phyloP scores from a whole-genome alignment of 2,888 invertebrate genomes.

The Chouioia cunea region DNA sequence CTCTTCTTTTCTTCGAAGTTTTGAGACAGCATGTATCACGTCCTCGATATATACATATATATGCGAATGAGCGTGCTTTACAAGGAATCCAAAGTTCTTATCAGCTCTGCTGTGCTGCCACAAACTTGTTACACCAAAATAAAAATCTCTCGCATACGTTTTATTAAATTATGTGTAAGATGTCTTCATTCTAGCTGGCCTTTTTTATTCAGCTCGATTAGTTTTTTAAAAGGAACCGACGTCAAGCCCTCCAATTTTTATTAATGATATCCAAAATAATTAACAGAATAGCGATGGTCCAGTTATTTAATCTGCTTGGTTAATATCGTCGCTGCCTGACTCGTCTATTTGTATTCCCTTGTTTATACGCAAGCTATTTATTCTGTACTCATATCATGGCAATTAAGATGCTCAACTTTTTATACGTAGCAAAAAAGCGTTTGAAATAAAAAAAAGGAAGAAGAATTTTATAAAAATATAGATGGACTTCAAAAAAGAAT shows the following conservation, averaged over 20 bases:
- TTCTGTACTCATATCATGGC: no score
- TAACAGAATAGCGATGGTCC: no score
- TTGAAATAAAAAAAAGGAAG: no score
- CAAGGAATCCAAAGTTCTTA: conserved; percentile 31
- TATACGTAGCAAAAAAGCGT: no score
- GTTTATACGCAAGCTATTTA: no score
- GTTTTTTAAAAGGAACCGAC: conserved; percentile 32
- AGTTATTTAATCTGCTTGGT: no score
- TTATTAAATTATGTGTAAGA: conserved; percentile 47
- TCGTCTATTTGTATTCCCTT: no score
- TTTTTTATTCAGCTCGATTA: conserved; percentile 42
- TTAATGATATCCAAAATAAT: no score
- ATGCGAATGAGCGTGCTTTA: conserved; percentile 10
- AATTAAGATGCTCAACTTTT: no score
- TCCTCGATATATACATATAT: neutral
- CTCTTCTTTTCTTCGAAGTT: conserved; percentile 18
- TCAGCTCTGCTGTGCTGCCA: neutral
- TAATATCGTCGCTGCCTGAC: no score
- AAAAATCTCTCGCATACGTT: conserved; percentile 22
- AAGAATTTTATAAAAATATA: no score
- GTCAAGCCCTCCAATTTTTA: neutral
- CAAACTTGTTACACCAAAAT: conserved; percentile 15
- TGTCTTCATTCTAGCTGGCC: conserved; percentile 35
- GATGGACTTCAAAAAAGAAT: no score
- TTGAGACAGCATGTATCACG: neutral